Conservation (phyloP, 1,140 invertebrate genomes). For the Epicauta chinensis region DNA sequence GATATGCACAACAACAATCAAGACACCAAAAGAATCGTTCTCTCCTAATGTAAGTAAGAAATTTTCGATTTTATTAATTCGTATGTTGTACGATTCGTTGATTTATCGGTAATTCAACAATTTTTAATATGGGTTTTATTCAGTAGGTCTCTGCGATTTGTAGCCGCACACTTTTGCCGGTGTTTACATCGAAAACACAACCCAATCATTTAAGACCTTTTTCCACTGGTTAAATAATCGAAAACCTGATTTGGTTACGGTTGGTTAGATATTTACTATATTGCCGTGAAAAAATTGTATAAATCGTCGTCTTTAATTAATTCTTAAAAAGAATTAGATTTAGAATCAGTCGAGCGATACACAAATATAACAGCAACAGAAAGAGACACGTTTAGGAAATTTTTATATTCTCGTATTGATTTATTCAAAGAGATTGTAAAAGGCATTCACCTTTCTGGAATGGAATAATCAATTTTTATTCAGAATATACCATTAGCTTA, state of each 20-base stretch:
- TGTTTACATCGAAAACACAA: too few relatives aligned
- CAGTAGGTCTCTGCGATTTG: background rate
- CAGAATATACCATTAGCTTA: background rate
- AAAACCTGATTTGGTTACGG: background rate
- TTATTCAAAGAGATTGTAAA: slow-evolving; percentile 6
- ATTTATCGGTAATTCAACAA: too few relatives aligned
- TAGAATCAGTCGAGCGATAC: slow-evolving; percentile 9
- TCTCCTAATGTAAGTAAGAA: slow-evolving; percentile 25
- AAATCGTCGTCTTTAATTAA: too few relatives aligned
- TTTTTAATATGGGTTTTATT: too few relatives aligned
- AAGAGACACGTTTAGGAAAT: background rate
- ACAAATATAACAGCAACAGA: background rate
- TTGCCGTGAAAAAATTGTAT: too few relatives aligned
- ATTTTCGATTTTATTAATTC: too few relatives aligned
- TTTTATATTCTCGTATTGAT: slow-evolving; percentile 1
- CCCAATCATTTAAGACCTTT: background rate
- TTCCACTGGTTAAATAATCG: background rate
- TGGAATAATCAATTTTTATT: slow-evolving; percentile 13
- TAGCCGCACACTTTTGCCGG: too few relatives aligned
- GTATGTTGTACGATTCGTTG: too few relatives aligned
- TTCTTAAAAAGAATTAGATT: slow-evolving; percentile 1
- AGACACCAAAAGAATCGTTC: slow-evolving; percentile 25
- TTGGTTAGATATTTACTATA: too few relatives aligned
- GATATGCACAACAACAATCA: slow-evolving; percentile 15
- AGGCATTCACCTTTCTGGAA: slow-evolving; percentile 18